Base-by-base conservation (phyloP, 2,797 vertebrate genomes). In the Chromis chromis region DNA sequence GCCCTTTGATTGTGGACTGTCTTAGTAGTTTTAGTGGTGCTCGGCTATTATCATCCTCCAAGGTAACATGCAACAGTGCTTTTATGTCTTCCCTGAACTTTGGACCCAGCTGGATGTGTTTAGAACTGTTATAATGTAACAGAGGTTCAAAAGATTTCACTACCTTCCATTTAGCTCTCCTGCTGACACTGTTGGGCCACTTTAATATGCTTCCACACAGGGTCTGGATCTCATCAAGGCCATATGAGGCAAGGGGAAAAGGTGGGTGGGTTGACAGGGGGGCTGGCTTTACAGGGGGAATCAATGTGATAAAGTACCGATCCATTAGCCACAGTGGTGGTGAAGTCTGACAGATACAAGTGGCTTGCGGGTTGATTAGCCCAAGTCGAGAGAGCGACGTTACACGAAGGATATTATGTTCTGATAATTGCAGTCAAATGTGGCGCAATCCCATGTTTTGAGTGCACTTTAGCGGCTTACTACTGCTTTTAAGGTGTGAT, bases 81-180 rank as follows among this genome's bases (percentile, higher is more conserved):
- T 94, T 95, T 92, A 95, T 95, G 94, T 94, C 92, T 92, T 92
- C 82, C 87, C 85, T 94, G 90, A 95, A 94, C 94, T 96, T 94
- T 95, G 92, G 92, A 94, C 92, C 88, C 93, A 96, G 93, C 93
- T 96, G 94, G 92, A 94, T 96, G 93, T 95, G 93, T 95, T 96
- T 95, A 95, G 93, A 93, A 91, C 85, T 90, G 93, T 94, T 96
- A 95, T 95, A 96, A 94, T 93, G 89, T 94, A 95, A 93, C 92
- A 90, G 90, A 95, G 94, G 94, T 95, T 95, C 93, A 95, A 94
- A 96, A 95, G 94, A 94, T 91, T 95, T 95, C 92, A 93, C 90
- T 94, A 91, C 91, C 93, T 94, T 95, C 93, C 94, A 94, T 95
- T 95, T 94, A 94, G 93, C 92, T 94, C 93, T 94, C 94, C 93